Base-by-base conservation (phyloP, 2,113 vertebrate genomes). In the Aegithalos caudatus region DNA sequence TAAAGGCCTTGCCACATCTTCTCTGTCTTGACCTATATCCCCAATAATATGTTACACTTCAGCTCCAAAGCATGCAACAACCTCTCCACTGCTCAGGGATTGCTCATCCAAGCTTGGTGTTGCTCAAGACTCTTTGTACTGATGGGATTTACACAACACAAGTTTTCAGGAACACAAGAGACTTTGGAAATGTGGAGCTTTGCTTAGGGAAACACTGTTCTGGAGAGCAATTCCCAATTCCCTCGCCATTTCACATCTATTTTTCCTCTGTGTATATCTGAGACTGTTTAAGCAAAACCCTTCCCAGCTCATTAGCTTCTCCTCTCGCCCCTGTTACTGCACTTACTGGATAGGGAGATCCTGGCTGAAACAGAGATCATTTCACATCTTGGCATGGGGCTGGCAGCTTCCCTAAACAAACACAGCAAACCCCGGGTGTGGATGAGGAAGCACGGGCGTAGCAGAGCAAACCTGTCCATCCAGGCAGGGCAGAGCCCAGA, bases 381-480 rank as follows among this genome's bases (percentile, higher is more conserved):
- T 86, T 80, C 64, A 57, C 38, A 35, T 35, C 53, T 78, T 71
- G 65, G 27, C 81, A 57, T 1, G 1, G 50, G 54, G 69, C 86
- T 92, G 77, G 87, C 74, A 95, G 13, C 62, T 78, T 86, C 47
- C 87, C 81, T 66, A 81, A 92, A 92, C 62, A 93, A 94, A 91
- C 62, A 87, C 4, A n/a, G n/a, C 5, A 40, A 86, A 90, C n/a
- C 28, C 37, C 3, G 3, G 56, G 40, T 3, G 9, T 0, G 14
- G 40, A 47, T 9, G 48, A 88, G 73, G 57, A 90, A 76, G 29
- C 72, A 81, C 0, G 1, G 92, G 62, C 1, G 9, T 7, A 96
- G 81, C 78, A 95, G 62, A 92, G 74, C 81, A 94, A 91, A 91
- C 93, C 88, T 70, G 92, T 35, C 66, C 6, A 21, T 56, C 85